Evolutionary conservation across 2,888 invertebrate species (phyloP).

Genomic region (Bombylius discolor): DNA sequence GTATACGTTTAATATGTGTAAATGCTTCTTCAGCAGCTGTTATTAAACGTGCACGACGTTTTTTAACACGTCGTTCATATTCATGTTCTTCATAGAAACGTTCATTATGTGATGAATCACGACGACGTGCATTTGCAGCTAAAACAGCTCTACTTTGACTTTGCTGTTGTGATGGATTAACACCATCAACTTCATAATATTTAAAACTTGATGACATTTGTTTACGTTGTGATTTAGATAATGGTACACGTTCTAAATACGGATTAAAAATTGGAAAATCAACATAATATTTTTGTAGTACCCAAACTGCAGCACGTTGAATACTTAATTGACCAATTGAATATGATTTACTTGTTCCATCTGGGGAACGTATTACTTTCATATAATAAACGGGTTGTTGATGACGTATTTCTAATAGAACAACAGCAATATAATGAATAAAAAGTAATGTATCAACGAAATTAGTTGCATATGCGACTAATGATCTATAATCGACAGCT

Average conservation of each 20-base stretch:
- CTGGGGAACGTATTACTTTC: slow-evolving; percentile 87
- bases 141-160: slow-evolving; percentile 58
- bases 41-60: slow-evolving; percentile 76
- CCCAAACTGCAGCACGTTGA: slow-evolving; percentile 89
- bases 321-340: slow-evolving; percentile 84
- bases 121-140: slow-evolving; percentile 66
- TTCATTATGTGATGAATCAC: slow-evolving; percentile 91
- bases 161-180: slow-evolving; percentile 51
- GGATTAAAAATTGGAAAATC: slow-evolving; percentile 96
- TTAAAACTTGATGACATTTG: slow-evolving; percentile 72
- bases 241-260: slow-evolving; percentile 81
- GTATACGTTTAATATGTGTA: slow-evolving; percentile 83
- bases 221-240: slow-evolving; percentile 66
- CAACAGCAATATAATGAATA: slow-evolving; percentile 86
- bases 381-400: slow-evolving; percentile 79
- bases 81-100: slow-evolving; percentile 97
- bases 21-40: slow-evolving; percentile 96
- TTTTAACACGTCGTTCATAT: slow-evolving; percentile 83
- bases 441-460: slow-evolving; percentile 88
- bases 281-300: slow-evolving; percentile 87
- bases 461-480: slow-evolving; percentile 86
- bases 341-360: slow-evolving; percentile 81
- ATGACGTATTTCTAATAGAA: slow-evolving; percentile 86
- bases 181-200: slow-evolving; percentile 92
- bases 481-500: slow-evolving; percentile 69